Evolutionary conservation across 1,140 invertebrate genomes (phyloP), one percentile per base, ranked within the genome.

Genomic region (Drosophila pruinosa): DNA sequence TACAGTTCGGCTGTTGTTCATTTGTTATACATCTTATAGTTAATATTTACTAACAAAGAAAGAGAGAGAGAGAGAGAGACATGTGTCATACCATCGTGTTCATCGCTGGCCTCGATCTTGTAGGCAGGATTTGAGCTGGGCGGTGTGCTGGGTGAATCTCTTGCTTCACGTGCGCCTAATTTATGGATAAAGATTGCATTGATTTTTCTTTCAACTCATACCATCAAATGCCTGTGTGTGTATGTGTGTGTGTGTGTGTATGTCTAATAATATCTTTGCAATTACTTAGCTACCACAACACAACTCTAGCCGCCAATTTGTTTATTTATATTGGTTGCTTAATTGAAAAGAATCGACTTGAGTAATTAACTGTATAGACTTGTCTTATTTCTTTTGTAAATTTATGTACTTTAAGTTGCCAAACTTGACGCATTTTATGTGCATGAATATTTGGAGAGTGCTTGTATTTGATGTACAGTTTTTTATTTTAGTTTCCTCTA

Each of bases 61-160:
- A 31, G 28, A 8, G 0, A 31, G 31, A 34, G 31, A 34, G 31
- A 34, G 31, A 4, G 31, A 22, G 8, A 24, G 41, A 45, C 34
- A 10, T 2, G 3, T 47, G 19, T 14, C 75, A 78, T 88, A 90
- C 86, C 90, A 88, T 91, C 90, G 31, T 90, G 75, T 65, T 91
- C 90, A 17, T 91, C 89, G 72, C 57, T 89, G 56, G 78, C 45
- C 31, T 91, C 90, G 38, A 91, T 91, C 59, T 91, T 91, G 54
- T 90, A 91, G 57, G 90, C 90, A 50, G 90, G 90, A 79, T 91
- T 91, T 28, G 45, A 73, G 56, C 90, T 91, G 54, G 90, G 90
- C 48, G 90, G 90, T 39, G 90, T 91, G 47, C 82, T 86, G 21
- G 90, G 89, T 24, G 90, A 91, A 48, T 91, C 90, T 36, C 90